Base-by-base conservation (phyloP, 2,113 vertebrate genomes). In the Upupa epops region DNA sequence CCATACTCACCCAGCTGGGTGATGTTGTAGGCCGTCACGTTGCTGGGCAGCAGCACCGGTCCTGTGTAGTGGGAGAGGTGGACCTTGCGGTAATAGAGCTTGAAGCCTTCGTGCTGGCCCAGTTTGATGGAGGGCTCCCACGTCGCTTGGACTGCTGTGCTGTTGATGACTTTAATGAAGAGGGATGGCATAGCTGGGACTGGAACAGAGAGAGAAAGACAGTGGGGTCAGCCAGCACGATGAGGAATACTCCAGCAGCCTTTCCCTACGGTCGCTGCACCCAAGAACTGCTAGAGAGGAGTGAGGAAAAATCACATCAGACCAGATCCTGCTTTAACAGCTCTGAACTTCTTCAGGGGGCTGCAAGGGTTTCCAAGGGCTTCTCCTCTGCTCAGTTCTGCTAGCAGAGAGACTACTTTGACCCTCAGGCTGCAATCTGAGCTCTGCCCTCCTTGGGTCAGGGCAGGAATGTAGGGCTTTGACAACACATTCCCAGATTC, bases 41-140 rank as follows among this genome's bases (percentile, higher is more conserved):
- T 99, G 91, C 97, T 98, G 21, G 98, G 96, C 88, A 99, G 98
- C n/a, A 97, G 89, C 88, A 99, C 84, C 6, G 99, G 99, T 6
- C 99, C 99, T 0, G 96, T 98, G 94, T 98, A 99, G 56, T 96
- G 85, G 5, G 98, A 90, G 11, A 97, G 95, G 78, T 98, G 98
- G 14, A 98, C 98, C 64, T 98, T 97, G 77, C 98, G 98, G 97
- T 99, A 99, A 75, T 97, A 99, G 3, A 99, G 97, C 88, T 98
- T 99, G 98, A 99, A 99, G 79, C 99, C 99, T 45, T 98, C 96
- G 1, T 98, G 98, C 75, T 98, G 98, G 37, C 98, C 98, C 97
- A 99, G 98, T 94, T 99, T 98, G 51, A 97, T 96, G 86, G 98
- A 98, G 31, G 98, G 97, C 70, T 99, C 99, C 99, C 99, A 99